phyloP scores from a whole-genome alignment of 2,113 vertebrate species.

The Lonchura striata region DNA sequence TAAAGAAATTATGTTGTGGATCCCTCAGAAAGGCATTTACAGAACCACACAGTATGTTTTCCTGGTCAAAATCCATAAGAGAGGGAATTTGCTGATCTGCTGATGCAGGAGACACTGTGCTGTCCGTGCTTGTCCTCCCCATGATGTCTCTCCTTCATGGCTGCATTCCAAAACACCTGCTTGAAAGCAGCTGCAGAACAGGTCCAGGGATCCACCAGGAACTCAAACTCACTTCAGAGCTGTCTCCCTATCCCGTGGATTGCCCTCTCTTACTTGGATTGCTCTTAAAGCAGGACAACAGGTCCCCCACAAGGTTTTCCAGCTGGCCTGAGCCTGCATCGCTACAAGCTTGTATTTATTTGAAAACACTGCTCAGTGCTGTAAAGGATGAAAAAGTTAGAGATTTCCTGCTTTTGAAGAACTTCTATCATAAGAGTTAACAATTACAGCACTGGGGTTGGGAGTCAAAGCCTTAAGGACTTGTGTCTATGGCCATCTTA shows the following conservation, averaged over 20 bases:
- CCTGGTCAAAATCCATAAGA: neutral
- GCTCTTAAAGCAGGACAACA: neutral
- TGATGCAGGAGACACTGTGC: neutral
- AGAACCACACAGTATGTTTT: neutral
- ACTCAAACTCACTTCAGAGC: neutral
- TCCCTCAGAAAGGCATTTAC: neutral
- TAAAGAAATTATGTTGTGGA: neutral
- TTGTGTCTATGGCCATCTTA: neutral
- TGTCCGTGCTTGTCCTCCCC: neutral
- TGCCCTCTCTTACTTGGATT: neutral
- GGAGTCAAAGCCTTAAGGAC: neutral
- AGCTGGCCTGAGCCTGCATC: neutral
- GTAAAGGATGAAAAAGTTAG: neutral
- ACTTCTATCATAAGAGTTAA: neutral
- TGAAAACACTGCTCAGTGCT: neutral
- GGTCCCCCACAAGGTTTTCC: neutral
- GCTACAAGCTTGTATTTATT: neutral
- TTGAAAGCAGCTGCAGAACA: neutral
- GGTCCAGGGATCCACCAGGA: neutral
- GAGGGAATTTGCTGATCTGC: neutral
- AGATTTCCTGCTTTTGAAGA: neutral
- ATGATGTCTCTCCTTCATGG: neutral
- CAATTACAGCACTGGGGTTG: neutral
- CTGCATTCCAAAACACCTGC: neutral
- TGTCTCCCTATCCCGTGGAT: neutral